These are phyloP conservation scores for Lepidochitona cinerea DNA, from an alignment of 2,888 invertebrate genomes.

Conservation along the genomic window DNA sequence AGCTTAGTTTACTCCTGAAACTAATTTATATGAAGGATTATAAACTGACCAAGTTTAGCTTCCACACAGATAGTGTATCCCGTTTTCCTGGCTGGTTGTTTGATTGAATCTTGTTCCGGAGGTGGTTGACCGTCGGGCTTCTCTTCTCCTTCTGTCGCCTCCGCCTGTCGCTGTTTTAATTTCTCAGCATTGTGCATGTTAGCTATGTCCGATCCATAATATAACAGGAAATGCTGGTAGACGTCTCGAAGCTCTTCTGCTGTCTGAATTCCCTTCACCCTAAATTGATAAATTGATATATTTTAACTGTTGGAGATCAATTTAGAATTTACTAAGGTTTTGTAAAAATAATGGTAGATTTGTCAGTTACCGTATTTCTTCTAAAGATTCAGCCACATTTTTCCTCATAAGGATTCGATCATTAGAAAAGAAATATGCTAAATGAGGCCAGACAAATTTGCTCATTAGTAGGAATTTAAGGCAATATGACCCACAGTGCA, in stretches of 20 bases:
- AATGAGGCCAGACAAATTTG: too few relatives aligned
- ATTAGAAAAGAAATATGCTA: too few relatives aligned
- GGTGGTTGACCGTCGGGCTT: conserved; percentile 64
- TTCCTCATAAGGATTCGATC: too few relatives aligned
- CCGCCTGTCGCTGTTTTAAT: conserved; percentile 41
- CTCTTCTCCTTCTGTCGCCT: conserved; percentile 29
- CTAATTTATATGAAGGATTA: too few relatives aligned
- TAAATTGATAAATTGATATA: conserved; percentile 37
- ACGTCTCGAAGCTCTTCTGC: conserved; percentile 94
- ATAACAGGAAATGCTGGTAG: conserved; percentile 92
- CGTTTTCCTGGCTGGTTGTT: conserved; percentile 88
- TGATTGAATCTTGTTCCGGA: conserved; percentile 74
- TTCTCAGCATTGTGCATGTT: conserved; percentile 75
- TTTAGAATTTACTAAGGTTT: too few relatives aligned
- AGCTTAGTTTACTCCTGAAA: too few relatives aligned
- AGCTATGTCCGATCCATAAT: conserved; percentile 82
- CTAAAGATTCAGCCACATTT: too few relatives aligned
- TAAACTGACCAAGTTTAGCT: conserved; percentile 78
- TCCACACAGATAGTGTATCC: conserved; percentile 90
- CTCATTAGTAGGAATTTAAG: too few relatives aligned
- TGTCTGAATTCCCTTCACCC: conserved; percentile 63
- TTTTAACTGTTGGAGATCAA: too few relatives aligned
- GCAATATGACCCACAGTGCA: too few relatives aligned
- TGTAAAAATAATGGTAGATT: too few relatives aligned
- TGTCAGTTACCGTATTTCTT: too few relatives aligned